A percentile compares a stretch with the other conserved stretches of the same genome.
Conservation (phyloP, 2,113 vertebrate species). For the Martes martes region DNA sequence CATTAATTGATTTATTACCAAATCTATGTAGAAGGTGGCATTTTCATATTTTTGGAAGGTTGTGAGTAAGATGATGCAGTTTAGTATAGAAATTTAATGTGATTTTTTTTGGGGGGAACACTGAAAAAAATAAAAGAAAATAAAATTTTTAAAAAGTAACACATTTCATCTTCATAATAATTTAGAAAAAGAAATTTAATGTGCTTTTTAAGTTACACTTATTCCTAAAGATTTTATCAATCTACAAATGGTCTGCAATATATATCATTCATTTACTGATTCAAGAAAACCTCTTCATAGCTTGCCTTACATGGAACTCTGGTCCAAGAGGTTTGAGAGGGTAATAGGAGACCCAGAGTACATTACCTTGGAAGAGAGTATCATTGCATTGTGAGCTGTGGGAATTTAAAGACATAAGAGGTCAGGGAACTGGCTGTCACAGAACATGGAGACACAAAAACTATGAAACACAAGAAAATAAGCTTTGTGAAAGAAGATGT, state of each 20-base stretch:
- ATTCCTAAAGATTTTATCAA: background rate
- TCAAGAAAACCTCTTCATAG: background rate
- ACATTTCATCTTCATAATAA: too few species aligned
- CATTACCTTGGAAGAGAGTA: background rate
- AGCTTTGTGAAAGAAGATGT: background rate
- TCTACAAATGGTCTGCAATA: background rate
- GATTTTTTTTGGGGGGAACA: too few species aligned
- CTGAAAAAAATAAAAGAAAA: too few species aligned
- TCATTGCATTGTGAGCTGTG: background rate
- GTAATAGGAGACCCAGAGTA: background rate
- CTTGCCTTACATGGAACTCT: background rate
- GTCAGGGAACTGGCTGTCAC: background rate
- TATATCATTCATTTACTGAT: background rate
- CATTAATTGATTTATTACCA: background rate
- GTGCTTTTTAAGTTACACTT: background rate
- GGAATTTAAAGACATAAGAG: background rate
- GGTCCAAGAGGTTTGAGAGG: background rate
- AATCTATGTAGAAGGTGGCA: background rate
- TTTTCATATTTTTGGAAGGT: background rate
- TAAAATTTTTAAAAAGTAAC: too few species aligned
- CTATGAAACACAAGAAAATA: background rate
- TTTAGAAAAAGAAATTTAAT: too few species aligned
- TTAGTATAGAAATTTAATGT: background rate
- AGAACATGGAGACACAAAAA: background rate
- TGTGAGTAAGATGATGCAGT: background rate